Evolutionary conservation across 2,888 invertebrate genomes (phyloP).

Genomic region (Polydrusus tereticollis): DNA sequence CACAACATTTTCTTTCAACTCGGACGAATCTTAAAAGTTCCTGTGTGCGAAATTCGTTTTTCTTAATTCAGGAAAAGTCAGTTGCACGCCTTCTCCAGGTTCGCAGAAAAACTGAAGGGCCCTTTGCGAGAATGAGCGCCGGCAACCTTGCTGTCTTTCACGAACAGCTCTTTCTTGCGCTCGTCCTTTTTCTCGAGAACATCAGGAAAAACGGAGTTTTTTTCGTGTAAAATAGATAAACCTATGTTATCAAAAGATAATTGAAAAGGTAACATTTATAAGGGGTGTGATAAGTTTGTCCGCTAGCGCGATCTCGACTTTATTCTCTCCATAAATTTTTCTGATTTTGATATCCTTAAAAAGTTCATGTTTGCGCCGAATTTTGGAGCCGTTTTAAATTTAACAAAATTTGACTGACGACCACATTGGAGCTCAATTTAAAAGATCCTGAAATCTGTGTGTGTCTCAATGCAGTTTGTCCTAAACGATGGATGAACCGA

Average conservation of each 20-base stretch:
- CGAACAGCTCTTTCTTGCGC: constrained; percentile 38
- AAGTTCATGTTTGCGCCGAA: too few species aligned
- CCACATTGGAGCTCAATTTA: too few species aligned
- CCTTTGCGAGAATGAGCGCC: constrained; percentile 39
- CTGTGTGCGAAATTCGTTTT: constrained; percentile 38
- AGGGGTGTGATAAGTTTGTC: neutral
- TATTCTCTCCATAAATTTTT: too few species aligned
- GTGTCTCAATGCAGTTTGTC: too few species aligned
- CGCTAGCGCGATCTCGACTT: too few species aligned
- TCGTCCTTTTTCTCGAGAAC: constrained; percentile 35
- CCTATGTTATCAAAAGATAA: neutral
- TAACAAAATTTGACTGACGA: too few species aligned
- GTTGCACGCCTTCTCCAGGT: constrained; percentile 45
- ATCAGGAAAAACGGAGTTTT: constrained; percentile 14
- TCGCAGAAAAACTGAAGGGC: constrained; percentile 42
- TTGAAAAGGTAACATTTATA: neutral
- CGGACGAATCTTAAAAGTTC: constrained; percentile 33
- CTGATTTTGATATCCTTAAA: too few species aligned
- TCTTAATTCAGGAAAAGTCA: constrained; percentile 45
- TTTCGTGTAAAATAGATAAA: constrained; percentile 6
- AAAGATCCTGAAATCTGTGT: too few species aligned
- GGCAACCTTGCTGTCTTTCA: constrained; percentile 47
- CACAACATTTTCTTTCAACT: constrained; percentile 19
- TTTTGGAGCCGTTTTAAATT: too few species aligned
- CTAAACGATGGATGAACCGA: too few species aligned